Conservation (phyloP, 1,140 invertebrate species). For the Drosophila sp. region DNA sequence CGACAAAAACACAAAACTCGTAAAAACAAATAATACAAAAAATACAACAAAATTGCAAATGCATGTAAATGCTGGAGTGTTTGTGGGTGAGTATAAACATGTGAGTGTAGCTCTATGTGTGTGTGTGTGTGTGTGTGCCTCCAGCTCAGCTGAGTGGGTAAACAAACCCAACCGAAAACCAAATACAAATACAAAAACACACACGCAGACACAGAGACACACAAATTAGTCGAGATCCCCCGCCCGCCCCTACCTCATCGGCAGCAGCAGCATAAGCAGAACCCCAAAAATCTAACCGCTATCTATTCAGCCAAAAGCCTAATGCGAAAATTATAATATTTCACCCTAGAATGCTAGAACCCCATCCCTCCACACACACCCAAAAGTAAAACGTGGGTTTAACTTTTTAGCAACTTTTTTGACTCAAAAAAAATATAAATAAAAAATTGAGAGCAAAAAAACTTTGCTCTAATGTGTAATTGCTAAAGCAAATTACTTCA, state of each 20-base stretch:
- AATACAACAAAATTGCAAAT: slow-evolving; percentile 43
- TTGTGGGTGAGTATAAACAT: slow-evolving; percentile 32
- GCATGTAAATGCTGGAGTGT: slow-evolving; percentile 55
- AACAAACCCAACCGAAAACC: slow-evolving; percentile 56
- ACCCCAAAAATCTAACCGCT: slow-evolving; percentile 21
- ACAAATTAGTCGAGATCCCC: slow-evolving; percentile 25
- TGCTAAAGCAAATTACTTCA: slow-evolving; percentile 66
- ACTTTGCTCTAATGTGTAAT: slow-evolving; percentile 58
- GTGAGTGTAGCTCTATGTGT: not conserved
- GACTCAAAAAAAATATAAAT: slow-evolving; percentile 25
- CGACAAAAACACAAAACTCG: slow-evolving; percentile 53
- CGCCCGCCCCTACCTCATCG: not conserved
- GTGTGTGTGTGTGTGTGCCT: slow-evolving; percentile 35
- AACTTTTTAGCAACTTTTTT: slow-evolving; percentile 62
- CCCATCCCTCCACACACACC: not conserved
- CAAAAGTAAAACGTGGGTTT: slow-evolving; percentile 6
- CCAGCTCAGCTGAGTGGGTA: slow-evolving; percentile 60
- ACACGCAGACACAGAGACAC: slow-evolving; percentile 6
- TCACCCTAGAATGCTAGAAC: slow-evolving; percentile 68
- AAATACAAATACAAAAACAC: slow-evolving; percentile 41
- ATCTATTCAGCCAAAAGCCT: slow-evolving; percentile 39
- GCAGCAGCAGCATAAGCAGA: not conserved
- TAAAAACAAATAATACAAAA: slow-evolving; percentile 35
- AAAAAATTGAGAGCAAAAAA: slow-evolving; percentile 21
- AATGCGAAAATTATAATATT: slow-evolving; percentile 75